phyloP scores from a whole-genome alignment of 2,113 vertebrate species.

The Tylochromis polylepis region DNA sequence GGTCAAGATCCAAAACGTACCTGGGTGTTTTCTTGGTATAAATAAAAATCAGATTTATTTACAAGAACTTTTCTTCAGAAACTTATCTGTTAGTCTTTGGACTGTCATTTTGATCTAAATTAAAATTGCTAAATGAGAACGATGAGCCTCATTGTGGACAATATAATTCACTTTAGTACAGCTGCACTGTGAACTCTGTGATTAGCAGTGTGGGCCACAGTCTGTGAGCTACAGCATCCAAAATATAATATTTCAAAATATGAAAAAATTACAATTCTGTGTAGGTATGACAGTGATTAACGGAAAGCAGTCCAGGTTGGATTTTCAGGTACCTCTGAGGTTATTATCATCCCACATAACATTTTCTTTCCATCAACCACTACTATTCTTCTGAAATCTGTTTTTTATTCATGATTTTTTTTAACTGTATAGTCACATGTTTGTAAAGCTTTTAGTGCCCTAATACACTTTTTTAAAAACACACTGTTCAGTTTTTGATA shows the following conservation, averaged over 20 bases:
- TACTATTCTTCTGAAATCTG: not conserved
- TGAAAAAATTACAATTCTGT: not conserved
- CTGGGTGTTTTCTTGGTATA: not conserved
- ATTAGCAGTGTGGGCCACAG: not conserved
- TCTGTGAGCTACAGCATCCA: not conserved
- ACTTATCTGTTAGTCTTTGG: not conserved
- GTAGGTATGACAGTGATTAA: not conserved
- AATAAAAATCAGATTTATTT: fast-evolving
- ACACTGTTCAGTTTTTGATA: not conserved
- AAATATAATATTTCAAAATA: not conserved
- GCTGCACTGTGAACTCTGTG: not conserved
- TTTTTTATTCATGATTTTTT: not conserved
- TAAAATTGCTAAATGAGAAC: not conserved
- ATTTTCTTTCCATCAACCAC: not conserved
- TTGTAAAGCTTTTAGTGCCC: not conserved
- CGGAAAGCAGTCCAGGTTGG: not conserved
- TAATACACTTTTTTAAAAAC: not conserved
- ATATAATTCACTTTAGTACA: not conserved
- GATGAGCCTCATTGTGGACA: not conserved
- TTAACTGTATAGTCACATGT: not conserved
- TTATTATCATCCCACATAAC: not conserved
- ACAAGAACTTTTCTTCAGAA: not conserved
- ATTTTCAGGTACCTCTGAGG: not conserved
- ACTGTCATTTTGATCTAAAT: not conserved
- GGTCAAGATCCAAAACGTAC: not conserved